A percentile compares a stretch with the other conserved stretches of the same genome.
Evolutionary conservation across 2,113 vertebrate species (phyloP).

Genomic region (Pampusana beccarii): DNA sequence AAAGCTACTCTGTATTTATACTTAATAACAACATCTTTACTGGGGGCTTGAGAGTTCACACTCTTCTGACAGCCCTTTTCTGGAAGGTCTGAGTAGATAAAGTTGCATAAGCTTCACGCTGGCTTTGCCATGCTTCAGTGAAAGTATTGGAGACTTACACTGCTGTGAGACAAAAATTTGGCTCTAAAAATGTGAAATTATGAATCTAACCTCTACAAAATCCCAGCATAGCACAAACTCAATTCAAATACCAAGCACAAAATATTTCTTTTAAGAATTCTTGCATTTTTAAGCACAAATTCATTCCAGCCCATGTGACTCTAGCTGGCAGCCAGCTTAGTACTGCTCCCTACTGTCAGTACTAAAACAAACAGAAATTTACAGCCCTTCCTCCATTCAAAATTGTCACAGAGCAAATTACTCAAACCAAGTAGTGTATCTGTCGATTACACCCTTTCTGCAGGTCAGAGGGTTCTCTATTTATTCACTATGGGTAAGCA

Average conservation of each 20-base stretch:
- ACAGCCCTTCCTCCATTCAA: background rate
- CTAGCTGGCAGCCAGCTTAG: constrained; percentile 49
- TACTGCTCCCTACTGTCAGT: constrained; percentile 67
- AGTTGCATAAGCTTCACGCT: background rate
- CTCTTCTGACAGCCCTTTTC: background rate
- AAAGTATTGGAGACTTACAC: background rate
- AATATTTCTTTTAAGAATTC: constrained; percentile 15
- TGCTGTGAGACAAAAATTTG: background rate
- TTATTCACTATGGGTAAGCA: background rate
- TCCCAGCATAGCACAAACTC: background rate
- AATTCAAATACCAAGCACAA: constrained; percentile 9
- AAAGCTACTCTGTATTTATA: constrained; percentile 48
- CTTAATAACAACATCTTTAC: constrained; percentile 51
- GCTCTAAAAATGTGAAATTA: background rate
- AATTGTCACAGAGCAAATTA: background rate
- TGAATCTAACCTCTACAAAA: background rate
- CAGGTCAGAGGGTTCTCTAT: background rate
- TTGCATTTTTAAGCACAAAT: background rate
- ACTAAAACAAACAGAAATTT: constrained; percentile 46
- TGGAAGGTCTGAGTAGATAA: background rate
- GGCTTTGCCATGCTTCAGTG: background rate
- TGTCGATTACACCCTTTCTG: background rate
- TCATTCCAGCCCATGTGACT: background rate
- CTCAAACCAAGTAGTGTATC: background rate
- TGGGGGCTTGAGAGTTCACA: constrained; percentile 29